phyloP scores from a whole-genome alignment of 2,888 invertebrate species.

The Dynastes tityus region DNA sequence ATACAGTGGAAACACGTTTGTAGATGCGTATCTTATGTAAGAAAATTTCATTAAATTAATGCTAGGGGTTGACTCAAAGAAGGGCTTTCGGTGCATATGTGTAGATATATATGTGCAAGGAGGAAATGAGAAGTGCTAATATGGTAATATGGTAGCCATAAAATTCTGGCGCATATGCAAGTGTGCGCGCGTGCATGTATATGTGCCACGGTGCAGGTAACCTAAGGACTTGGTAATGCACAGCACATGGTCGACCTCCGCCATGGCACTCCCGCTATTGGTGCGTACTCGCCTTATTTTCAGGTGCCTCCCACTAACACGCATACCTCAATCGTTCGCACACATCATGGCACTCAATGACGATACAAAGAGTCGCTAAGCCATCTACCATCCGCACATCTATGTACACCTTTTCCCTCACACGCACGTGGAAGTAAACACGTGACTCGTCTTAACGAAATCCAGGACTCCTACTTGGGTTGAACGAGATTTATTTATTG shows the following conservation, averaged over 20 bases:
- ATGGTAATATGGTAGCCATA: slow-evolving; percentile 44
- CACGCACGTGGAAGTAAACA: slow-evolving; percentile 34
- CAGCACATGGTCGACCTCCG: slow-evolving; percentile 51
- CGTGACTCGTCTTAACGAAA: slow-evolving; percentile 46
- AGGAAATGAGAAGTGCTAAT: slow-evolving; percentile 43
- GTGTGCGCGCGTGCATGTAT: slow-evolving; percentile 31
- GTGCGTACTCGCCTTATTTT: slow-evolving; percentile 57
- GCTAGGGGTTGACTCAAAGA: neutral
- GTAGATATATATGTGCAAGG: slow-evolving; percentile 2
- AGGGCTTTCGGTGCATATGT: neutral
- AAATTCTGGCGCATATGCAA: slow-evolving; percentile 12
- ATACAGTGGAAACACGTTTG: too few relatives aligned
- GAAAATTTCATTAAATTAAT: too few relatives aligned
- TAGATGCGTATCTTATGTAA: too few relatives aligned
- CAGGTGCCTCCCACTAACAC: slow-evolving; percentile 57
- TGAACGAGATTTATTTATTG: slow-evolving; percentile 48
- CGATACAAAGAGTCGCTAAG: slow-evolving; percentile 40
- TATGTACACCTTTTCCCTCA: slow-evolving; percentile 29
- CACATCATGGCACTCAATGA: slow-evolving; percentile 50
- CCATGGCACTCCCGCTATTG: slow-evolving; percentile 54
- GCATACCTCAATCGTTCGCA: slow-evolving; percentile 53
- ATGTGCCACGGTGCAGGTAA: slow-evolving; percentile 41
- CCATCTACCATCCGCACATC: slow-evolving; percentile 28
- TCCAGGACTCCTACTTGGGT: slow-evolving; percentile 47
- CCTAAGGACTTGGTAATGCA: slow-evolving; percentile 39